Evolutionary conservation across 2,888 invertebrate species (phyloP), one percentile per base, ranked within the genome.

Genomic region (Orthosia gracilis): DNA sequence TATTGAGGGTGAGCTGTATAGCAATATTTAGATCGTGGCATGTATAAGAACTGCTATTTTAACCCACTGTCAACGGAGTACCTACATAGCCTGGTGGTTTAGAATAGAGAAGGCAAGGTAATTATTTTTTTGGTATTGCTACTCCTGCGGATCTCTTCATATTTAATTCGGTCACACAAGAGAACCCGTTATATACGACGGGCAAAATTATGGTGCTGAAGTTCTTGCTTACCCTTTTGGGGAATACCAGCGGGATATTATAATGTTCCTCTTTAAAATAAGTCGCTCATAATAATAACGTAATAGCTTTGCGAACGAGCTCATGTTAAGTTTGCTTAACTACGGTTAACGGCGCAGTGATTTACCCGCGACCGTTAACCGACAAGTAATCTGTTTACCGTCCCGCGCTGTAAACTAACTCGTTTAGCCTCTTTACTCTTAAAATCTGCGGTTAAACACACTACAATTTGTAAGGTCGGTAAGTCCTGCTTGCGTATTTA

Each of bases 361-460:
- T 82, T 73, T 82, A 82, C 73, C 82, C 59, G 54, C 72, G 57
- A 69, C 73, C 80, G 75, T 75, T 68, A 81, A 82, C 82, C 65
- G 31, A 68, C 69, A 40, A 70, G 65, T 82, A 81, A 82, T 65
- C 26, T 70, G 78, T 81, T 81, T 82, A 81, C 78, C 55, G 70
- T 50, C 64, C 66, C 63, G 54, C 68, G 54, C 72, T 67, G 61
- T 73, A 58, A 65, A 73, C 69, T 81, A 82, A 73, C 73, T 68
- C 70, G 65, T 66, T 78, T 81, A 80, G 62, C 61, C 31, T 26
- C 59, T 57, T 73, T 64, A 54, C 82, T 73, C 50, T 71, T 69
- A 66, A 78, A 81, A 71, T 71, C 68, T 69, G 64, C n/a, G 54
- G 59, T 71, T 59, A 82, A 73, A 82, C 58, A 73, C 54, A 45